Conservation (phyloP, 1,140 invertebrate species). For the Ruditapes philippinarum region DNA sequence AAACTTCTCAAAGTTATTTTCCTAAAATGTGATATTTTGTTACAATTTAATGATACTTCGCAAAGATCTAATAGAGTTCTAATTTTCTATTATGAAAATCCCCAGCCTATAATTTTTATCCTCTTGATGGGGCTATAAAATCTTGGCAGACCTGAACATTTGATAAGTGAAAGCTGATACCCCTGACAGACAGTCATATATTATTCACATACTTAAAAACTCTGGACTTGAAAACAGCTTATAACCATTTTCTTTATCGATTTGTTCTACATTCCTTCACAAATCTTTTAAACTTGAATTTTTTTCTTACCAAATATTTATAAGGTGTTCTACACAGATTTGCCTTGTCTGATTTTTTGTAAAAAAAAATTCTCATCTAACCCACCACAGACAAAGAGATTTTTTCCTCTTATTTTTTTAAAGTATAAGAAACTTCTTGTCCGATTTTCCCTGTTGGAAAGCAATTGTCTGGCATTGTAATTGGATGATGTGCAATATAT, state of each 20-base stretch:
- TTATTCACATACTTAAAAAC: background rate
- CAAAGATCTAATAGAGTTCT: no score
- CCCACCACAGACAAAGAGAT: no score
- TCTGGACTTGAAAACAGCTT: no score
- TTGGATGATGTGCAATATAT: constrained; percentile 19
- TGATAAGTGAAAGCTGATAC: background rate
- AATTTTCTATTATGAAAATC: background rate
- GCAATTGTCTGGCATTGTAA: background rate
- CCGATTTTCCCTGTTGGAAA: background rate
- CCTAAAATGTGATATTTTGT: constrained; percentile 3
- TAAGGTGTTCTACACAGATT: no score
- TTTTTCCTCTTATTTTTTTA: no score
- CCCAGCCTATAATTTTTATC: background rate
- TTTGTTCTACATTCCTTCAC: no score
- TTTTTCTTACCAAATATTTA: no score
- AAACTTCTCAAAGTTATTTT: no score
- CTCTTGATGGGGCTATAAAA: background rate
- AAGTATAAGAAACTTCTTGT: background rate
- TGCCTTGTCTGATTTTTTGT: no score
- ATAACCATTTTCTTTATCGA: no score
- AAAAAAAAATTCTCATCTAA: no score
- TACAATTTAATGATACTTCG: background rate
- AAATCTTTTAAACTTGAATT: no score
- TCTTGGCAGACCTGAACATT: background rate
- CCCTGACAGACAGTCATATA: background rate